Conservation (phyloP, 2,113 vertebrate genomes). For the Callorhinus ursinus region DNA sequence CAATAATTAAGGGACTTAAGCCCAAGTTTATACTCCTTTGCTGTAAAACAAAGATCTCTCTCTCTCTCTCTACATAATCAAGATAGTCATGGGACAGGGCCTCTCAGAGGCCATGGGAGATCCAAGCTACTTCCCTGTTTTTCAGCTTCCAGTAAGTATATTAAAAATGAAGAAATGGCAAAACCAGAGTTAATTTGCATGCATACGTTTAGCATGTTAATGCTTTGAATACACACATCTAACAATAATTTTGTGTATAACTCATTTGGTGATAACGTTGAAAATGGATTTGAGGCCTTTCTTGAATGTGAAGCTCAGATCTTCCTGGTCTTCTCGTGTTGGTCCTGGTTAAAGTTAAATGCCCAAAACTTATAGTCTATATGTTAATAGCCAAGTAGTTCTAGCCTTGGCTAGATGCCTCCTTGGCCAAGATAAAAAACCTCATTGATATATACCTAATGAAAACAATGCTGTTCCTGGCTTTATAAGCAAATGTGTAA, state of each 20-base stretch:
- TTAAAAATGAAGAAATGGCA: not conserved
- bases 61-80: not conserved
- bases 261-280: not conserved
- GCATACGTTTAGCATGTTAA: not conserved
- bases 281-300: not conserved
- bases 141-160: not conserved
- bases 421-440: not conserved
- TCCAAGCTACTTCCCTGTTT: not conserved
- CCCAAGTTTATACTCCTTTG: not conserved
- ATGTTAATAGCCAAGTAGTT: not conserved
- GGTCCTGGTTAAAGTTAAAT: not conserved
- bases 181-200: not conserved
- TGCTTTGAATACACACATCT: not conserved
- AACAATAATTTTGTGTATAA: not conserved
- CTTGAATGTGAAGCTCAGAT: not conserved
- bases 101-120: not conserved
- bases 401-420: not conserved
- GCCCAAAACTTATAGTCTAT: not conserved
- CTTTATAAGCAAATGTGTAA: not conserved
- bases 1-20: not conserved
- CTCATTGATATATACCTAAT: not conserved
- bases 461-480: not conserved
- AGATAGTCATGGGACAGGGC: not conserved
- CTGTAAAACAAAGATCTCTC: not conserved
- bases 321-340: not conserved